These are phyloP conservation scores for Oreohelix idahoensis DNA, from an alignment of 1,140 invertebrate genomes.

Conservation along the genomic window DNA sequence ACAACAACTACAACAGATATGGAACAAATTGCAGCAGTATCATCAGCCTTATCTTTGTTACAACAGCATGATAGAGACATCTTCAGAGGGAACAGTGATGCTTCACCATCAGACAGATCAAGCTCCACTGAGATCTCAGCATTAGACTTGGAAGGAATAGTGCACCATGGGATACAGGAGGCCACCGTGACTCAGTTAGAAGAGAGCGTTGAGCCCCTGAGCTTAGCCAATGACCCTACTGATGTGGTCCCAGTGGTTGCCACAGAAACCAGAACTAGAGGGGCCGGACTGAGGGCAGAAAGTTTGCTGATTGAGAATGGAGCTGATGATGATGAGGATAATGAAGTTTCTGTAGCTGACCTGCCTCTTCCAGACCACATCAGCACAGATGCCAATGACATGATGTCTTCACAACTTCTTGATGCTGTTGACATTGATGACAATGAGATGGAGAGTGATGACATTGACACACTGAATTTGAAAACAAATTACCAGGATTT, in stretches of 20 bases:
- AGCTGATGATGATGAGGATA: constrained; percentile 22
- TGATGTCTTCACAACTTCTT: background rate
- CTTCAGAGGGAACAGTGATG: too few relatives aligned
- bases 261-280: background rate
- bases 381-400: background rate
- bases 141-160: background rate
- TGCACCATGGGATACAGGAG: constrained; percentile 30
- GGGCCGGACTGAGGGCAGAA: background rate
- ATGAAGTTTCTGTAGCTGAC: constrained; percentile 30
- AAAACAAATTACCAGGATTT: constrained; percentile 16
- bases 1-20: background rate
- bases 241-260: background rate
- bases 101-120: background rate
- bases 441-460: constrained; percentile 14
- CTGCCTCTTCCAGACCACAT: constrained; percentile 24
- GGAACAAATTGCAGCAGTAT: background rate
- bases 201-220: constrained; percentile 20
- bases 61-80: background rate
- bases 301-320: background rate
- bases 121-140: background rate
- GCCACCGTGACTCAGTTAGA: background rate
- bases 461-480: constrained; percentile 7
- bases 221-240: background rate
- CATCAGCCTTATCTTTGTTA: background rate
- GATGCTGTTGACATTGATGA: background rate